Base-by-base conservation (phyloP, 2,888 invertebrate species). In the Drosophila paranaensis region DNA sequence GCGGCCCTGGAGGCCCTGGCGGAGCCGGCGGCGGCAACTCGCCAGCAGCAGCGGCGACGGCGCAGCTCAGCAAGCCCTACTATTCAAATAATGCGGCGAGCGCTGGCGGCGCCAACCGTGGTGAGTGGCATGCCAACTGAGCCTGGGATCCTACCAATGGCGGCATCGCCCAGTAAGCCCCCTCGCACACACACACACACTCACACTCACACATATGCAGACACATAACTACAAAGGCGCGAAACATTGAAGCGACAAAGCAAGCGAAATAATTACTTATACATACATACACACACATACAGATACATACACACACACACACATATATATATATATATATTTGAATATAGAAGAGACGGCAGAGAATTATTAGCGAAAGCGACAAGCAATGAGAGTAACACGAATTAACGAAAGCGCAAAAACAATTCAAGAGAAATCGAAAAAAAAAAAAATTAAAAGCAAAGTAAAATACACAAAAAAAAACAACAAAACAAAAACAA, bases 61-160 rank as follows among this genome's bases (percentile, higher is more conserved):
- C 86, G 37, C 91, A 91, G 79, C 90, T 92, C 74, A 91, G 87
- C 82, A 92, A 92, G 87, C 90, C 92, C 71, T 92, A 92, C 82
- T 92, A 92, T 84, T 84, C 90, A 65, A 92, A 91, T 71, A 91
- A 90, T 79, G 60, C 71, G 45, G 58, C 74, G 27, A 67, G 77
- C 56, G 76, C 68, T 57, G 90, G 88, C 67, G 91, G 91, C 46
- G 81, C 79, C 78, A 90, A 90, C 69, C 92, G 92, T 74, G 92
- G 92, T 79, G 92, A 92, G 87, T 92, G 88, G 87, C 85, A 88
- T 33, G 75, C 86, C 30, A 84, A 86, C 69, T 85, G 81, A 87
- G 67, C 46, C 43, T 20, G 6, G 30, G 57, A 50, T 61, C 25
- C 25, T 27, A 14, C 51, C 61, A 45, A 53, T 33, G 67, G 35